A percentile compares a stretch with the other conserved stretches of the same genome.
These are phyloP conservation scores for Odontesthes bonariensis DNA, from an alignment of 2,113 vertebrate species.

Conservation along the genomic window DNA sequence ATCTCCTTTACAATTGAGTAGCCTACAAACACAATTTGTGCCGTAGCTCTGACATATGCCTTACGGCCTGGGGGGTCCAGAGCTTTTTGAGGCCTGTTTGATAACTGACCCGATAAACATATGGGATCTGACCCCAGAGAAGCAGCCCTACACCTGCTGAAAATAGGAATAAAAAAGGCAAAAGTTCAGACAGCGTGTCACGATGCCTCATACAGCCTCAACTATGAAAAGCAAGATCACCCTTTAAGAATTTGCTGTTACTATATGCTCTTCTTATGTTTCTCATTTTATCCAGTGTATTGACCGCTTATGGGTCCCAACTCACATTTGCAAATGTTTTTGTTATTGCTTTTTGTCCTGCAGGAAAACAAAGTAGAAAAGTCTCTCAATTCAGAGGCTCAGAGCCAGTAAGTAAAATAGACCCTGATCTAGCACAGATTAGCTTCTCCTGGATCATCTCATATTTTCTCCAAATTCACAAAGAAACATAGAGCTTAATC, in stretches of 20 bases:
- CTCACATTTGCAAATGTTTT: not conserved
- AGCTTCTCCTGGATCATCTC: too few relatives aligned
- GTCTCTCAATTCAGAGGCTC: too few relatives aligned
- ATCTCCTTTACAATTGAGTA: constrained; percentile 22
- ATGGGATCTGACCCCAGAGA: constrained; percentile 69
- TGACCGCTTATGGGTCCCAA: not conserved
- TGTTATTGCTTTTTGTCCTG: not conserved
- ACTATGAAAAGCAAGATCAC: constrained; percentile 15
- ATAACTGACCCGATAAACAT: constrained; percentile 69
- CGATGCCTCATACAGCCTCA: not conserved
- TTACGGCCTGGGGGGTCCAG: constrained; percentile 73
- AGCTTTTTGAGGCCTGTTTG: constrained; percentile 73
- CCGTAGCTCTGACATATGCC: constrained; percentile 48
- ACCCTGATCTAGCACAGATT: too few relatives aligned
- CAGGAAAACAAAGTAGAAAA: not conserved
- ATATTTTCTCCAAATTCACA: constrained; percentile 25
- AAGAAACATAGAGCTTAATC: constrained; percentile 90
- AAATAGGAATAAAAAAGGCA: constrained; percentile 39
- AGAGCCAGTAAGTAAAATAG: too few relatives aligned
- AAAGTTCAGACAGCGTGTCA: constrained; percentile 45
- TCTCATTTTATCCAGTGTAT: constrained; percentile 1
- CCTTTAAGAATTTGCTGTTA: not conserved
- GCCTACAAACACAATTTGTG: constrained; percentile 37
- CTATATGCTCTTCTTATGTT: not conserved
- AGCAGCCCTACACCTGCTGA: constrained; percentile 70